These are phyloP conservation scores for Tenrec ecaudatus DNA, from an alignment of 2,113 vertebrate genomes.

Conservation along the genomic window DNA sequence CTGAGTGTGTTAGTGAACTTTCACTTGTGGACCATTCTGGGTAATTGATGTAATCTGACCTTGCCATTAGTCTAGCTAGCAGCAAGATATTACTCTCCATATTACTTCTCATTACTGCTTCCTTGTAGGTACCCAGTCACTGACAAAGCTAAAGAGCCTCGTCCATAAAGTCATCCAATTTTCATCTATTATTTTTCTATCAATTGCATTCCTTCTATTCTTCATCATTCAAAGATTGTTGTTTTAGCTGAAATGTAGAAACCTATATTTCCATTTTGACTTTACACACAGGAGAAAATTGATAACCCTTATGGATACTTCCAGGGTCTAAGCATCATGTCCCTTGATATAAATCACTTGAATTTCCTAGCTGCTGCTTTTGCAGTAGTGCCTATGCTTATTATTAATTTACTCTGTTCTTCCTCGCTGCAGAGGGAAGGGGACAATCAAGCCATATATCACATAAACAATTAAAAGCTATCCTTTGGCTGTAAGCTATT, in stretches of 20 bases:
- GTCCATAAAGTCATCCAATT: constrained; percentile 69
- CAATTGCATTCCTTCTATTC: constrained; percentile 26
- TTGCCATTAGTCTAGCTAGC: constrained; percentile 83
- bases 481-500: constrained; percentile 70
- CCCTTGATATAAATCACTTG: constrained; percentile 83
- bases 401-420: constrained; percentile 84
- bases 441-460: constrained; percentile 81
- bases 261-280: constrained; percentile 60
- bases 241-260: constrained; percentile 79
- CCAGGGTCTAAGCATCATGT: constrained; percentile 62
- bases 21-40: constrained; percentile 73
- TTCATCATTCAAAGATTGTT: constrained; percentile 76
- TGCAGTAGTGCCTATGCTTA: constrained; percentile 67
- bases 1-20: constrained; percentile 67
- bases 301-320: constrained; percentile 80
- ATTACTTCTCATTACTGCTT: constrained; percentile 81
- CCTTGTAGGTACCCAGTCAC: constrained; percentile 57
- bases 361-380: constrained; percentile 72
- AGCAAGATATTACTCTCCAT: constrained; percentile 81
- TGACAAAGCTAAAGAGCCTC: constrained; percentile 70
- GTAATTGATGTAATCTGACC: constrained; percentile 83
- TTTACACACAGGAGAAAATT: constrained; percentile 77
- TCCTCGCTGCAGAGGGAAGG: constrained; percentile 72
- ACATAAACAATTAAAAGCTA: constrained; percentile 86
- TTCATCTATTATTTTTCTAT: constrained; percentile 66